Conservation (phyloP, 2,113 vertebrate genomes). For the Mola mola region DNA sequence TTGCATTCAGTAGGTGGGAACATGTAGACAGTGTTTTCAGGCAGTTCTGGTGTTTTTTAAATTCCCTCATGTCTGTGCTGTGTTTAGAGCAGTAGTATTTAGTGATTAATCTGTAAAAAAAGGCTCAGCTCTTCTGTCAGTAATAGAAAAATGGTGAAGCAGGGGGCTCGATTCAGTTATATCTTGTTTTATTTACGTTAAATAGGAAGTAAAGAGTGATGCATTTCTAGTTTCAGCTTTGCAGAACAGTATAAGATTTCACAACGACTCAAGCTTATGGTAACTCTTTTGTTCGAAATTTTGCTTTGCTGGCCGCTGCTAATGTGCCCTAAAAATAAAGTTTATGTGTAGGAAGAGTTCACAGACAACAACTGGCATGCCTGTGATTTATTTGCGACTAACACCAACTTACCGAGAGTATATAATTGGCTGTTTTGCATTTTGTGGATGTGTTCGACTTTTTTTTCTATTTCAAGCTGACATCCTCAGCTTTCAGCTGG, state of each 20-base stretch:
- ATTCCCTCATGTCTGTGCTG: constrained; percentile 14
- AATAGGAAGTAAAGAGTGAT: constrained; percentile 24
- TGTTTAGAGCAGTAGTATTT: constrained; percentile 15
- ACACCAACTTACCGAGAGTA: constrained; percentile 41
- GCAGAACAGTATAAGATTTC: constrained; percentile 20
- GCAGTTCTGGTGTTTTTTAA: constrained; percentile 6
- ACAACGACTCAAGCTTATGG: constrained; percentile 1
- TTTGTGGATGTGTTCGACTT: constrained; percentile 34
- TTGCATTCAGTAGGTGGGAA: constrained; percentile 2
- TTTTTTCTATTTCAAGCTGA: constrained; percentile 53
- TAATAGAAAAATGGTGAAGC: constrained; percentile 33
- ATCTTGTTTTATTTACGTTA: constrained; percentile 22
- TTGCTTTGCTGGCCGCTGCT: constrained; percentile 31
- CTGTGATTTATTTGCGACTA: constrained; percentile 50
- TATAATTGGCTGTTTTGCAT: constrained; percentile 67
- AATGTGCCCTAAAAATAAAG: constrained; percentile 31
- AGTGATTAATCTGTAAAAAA: constrained; percentile 33
- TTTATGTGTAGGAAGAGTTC: constrained; percentile 25
- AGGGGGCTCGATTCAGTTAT: constrained; percentile 18
- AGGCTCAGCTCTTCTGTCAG: constrained; percentile 5
- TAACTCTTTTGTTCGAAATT: constrained; percentile 17
- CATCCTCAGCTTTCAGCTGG: constrained; percentile 37
- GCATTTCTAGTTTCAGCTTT: constrained; percentile 26
- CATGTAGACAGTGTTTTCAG: background rate
- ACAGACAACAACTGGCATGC: constrained; percentile 31